Evolutionary conservation across 1,140 invertebrate genomes (phyloP), one percentile per base, ranked within the genome.

Genomic region (Carposina sasakii): DNA sequence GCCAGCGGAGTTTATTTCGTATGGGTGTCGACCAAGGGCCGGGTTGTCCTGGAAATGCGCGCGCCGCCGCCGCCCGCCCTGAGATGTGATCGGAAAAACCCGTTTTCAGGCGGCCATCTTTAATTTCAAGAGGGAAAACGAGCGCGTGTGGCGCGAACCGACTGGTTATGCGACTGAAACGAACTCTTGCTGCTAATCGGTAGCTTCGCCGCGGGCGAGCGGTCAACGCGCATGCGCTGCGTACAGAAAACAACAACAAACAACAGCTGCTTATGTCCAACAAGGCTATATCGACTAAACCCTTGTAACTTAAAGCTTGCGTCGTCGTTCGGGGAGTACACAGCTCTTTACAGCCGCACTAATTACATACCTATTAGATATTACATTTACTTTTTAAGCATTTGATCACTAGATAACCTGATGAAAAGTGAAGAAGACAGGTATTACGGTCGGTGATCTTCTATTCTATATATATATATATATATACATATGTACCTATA

Each of bases 11-110:
- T n/a, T n/a, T n/a, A n/a, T n/a, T n/a, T n/a, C n/a, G n/a, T n/a
- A n/a, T n/a, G n/a, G n/a, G n/a, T n/a, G n/a, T n/a, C n/a, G n/a
- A n/a, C n/a, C n/a, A n/a, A n/a, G n/a, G n/a, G n/a, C n/a, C 41
- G 44, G 48, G 48, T 53, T 54, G 59, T 24, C 58, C 50, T 51
- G 66, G 69, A 60, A 56, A 45, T 24, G 36, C 51, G 20, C 36
- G 52, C 65, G 72, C 76, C 73, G 71, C 73, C 76, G 73, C 76
- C 76, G 76, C 73, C 73, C 76, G 73, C 71, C 74, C 71, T 70
- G 42, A 46, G 40, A 54, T n/a, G n/a, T n/a, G n/a, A n/a, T n/a
- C 65, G 71, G 63, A 63, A 66, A 67, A 71, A 60, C 64, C 62
- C 62, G 58, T 54, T 54, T 23, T 48, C 49, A 49, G 51, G 37